phyloP scores from a whole-genome alignment of 2,888 invertebrate species.

The Parasteatoda lunata region DNA sequence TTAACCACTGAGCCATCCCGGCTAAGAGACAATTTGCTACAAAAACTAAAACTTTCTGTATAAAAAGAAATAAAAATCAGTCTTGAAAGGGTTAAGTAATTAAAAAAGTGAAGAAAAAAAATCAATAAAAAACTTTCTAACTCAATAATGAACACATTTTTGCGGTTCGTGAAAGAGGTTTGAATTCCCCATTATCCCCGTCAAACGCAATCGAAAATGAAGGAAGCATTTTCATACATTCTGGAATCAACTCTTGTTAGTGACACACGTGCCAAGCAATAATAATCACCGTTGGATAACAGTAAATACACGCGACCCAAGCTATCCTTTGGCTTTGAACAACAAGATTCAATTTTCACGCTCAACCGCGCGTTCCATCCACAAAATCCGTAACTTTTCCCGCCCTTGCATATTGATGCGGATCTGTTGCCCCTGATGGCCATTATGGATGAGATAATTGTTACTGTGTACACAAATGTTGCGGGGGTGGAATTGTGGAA shows the following conservation, averaged over 20 bases:
- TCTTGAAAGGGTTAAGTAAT: no score
- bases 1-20: no score
- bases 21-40: no score
- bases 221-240: no score
- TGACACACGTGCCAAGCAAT: constrained; percentile 9
- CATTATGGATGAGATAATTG: constrained; percentile 9
- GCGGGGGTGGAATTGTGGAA: not conserved
- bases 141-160: no score
- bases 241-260: not conserved
- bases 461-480: constrained; percentile 27
- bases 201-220: no score
- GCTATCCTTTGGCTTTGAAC: constrained; percentile 8
- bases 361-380: constrained; percentile 12
- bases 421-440: not conserved
- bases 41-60: no score
- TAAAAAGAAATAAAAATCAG: no score
- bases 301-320: constrained; percentile 7
- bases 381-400: not conserved
- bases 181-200: no score
- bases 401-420: not conserved
- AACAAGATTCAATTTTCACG: constrained; percentile 45
- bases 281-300: not conserved
- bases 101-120: no score
- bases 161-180: no score
- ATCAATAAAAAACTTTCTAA: no score